Base-by-base conservation (phyloP, 2,888 invertebrate species). In the Ormyrus thymus region DNA sequence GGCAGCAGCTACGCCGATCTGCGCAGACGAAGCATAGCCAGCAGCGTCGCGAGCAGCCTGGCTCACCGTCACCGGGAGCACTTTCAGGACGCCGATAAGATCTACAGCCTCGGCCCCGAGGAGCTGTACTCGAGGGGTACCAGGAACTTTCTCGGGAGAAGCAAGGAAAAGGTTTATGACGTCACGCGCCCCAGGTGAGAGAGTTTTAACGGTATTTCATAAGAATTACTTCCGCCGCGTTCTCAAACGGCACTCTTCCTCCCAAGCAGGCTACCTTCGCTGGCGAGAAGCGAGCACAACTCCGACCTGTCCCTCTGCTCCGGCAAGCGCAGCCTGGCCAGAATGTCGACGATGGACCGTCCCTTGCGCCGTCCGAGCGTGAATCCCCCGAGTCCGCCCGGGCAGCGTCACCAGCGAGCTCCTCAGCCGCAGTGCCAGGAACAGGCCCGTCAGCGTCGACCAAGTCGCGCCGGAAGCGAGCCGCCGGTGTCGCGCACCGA, bases 401-500 rank as follows among this genome's bases (percentile, higher is more conserved):
- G 15, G n/a, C n/a, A 29, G 29, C 7, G 43, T 13, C 50, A n/a
- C 7, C 13, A 46, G 15, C 45, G 29, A 88, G 86, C 70, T 29
- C n/a, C 55, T 1, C 70, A 48, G 45, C 71, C 66, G 7, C 64
- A 58, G 13, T 62, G 58, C 48, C 56, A 68, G 56, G 50, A 65
- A 1, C 64, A 53, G 53, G 75, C 48, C 69, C 3, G 46, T 11
- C 62, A 29, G 5, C 82, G 83, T 10, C 78, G 84, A 29, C 87
- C 86, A 79, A 89, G 87, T 65, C 84, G 89, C 69, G 89, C 89
- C 10, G 89, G 89, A 7, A 89, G 90, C 76, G 90, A 90, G 58
- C 89, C 89, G 1, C 89, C 89, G 46, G 59, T 7, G 2, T 66
- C 74, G 13, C 66, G 76, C 0, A 76, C 71, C 15, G 73, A 73